Evolutionary conservation across 1,140 invertebrate species (phyloP), one percentile per base, ranked within the genome.

Genomic region (Leptopilina boulardi): DNA sequence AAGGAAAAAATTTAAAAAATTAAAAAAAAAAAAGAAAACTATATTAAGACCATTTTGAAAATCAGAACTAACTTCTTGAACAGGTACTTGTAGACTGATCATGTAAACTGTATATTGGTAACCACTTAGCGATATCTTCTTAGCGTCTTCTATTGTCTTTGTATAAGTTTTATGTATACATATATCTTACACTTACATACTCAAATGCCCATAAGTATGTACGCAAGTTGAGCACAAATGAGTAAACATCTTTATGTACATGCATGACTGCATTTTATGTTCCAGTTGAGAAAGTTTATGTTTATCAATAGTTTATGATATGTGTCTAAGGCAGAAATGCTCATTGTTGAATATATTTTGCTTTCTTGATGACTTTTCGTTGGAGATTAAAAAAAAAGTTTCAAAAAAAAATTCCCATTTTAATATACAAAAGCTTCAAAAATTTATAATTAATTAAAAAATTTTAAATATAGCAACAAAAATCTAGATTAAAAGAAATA

Each of bases 61-160:
- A 76, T 79, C 42, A 42, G 30, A 59, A 76, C 74, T 77, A 75
- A 56, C 41, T 47, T 54, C 72, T 71, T 73, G 75, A 83, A 82
- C 86, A 88, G 86, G 86, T 87, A 81, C 76, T 85, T 82, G 77
- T 79, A 77, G 76, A 89, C 87, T 89, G 86, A 85, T 84, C 82
- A 72, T 76, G 79, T 71, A 59, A 77, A 84, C 79, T 77, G 76
- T 80, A 82, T 87, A 89, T 89, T 86, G 85, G 80, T 77, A 80
- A 80, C 84, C 84, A 87, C 87, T 89, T 89, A 87, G 84, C 86
- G 85, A 86, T 89, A 86, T 87, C 86, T 87, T 87, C 86, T 82
- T 78, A 78, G 85, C 74, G 44, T 81, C 81, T 77, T 78, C 76
- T 79, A 76, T 83, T 76, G 76, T 81, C 77, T 34, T 10, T 77